Conservation (phyloP, 2,797 vertebrate genomes). For the Esox masquinongy region DNA sequence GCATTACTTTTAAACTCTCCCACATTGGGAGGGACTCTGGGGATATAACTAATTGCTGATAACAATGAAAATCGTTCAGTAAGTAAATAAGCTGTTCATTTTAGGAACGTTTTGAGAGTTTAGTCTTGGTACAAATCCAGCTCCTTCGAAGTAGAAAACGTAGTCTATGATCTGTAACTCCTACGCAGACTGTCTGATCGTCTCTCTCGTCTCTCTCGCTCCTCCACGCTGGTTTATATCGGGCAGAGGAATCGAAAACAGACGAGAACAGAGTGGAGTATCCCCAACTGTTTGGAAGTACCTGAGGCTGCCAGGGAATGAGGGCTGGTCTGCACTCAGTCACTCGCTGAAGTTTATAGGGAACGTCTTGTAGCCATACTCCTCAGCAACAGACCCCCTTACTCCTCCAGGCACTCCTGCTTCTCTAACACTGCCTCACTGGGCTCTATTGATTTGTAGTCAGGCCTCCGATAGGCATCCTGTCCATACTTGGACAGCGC, state of each 20-base stretch:
- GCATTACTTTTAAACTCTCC: constrained; percentile 34
- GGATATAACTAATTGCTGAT: constrained; percentile 61
- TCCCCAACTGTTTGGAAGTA: constrained; percentile 7
- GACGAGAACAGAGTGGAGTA: background rate
- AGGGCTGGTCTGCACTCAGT: constrained; percentile 21
- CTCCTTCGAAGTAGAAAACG: constrained; percentile 34
- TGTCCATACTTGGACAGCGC: constrained; percentile 12
- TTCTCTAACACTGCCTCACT: background rate
- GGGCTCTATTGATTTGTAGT: constrained; percentile 26
- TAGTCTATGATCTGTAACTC: constrained; percentile 28
- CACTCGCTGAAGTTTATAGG: background rate
- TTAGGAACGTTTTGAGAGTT: constrained; percentile 28
- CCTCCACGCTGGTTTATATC: background rate
- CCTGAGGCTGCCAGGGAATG: constrained; percentile 23
- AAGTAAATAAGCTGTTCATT: constrained; percentile 49
- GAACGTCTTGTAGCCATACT: constrained; percentile 13
- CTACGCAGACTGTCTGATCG: constrained; percentile 12
- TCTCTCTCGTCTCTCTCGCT: background rate
- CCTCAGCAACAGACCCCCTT: constrained; percentile 23
- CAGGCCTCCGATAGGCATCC: background rate
- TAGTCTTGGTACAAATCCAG: constrained; percentile 43
- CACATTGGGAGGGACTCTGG: constrained; percentile 42
- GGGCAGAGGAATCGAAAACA: background rate
- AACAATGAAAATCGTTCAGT: constrained; percentile 53
- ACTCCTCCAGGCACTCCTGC: background rate